Base-by-base conservation (phyloP, 2,888 invertebrate species). In the Megaustenia siamemsis region DNA sequence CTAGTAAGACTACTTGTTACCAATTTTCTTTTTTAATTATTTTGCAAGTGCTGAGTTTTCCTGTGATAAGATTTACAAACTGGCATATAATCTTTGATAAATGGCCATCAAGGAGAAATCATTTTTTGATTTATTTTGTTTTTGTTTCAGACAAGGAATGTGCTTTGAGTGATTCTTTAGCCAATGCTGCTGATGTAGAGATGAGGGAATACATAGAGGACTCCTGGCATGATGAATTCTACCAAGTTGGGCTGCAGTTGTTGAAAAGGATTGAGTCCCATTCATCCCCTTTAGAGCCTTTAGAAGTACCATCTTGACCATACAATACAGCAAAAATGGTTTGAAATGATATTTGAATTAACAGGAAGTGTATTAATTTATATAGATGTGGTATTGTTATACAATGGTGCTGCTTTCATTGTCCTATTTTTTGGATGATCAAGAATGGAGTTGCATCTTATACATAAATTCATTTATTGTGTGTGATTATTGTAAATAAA, bases 141-240 rank as follows among this genome's bases (percentile, higher is more conserved):
- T 35, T 71, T 73, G 73, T 86, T 88, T 3, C 88, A 93, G 93
- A 93, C 83, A 89, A 90, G 84, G 91, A 92, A 45, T 87, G 88
- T 84, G 91, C 91, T 43, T 86, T 90, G 83, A 89, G 90, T 56
- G 77, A 82, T 6, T 83, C 87, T 1, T 71, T 90, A 86, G 87
- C 84, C 32, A 87, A 87, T 12, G 89, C 89, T 18, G 83, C 84
- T n/a, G 90, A 89, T 43, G 91, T 90, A n/a, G 93, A 93, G 60
- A 90, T 92, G 86, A 89, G 90, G 83, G 90, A 90, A 43, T 92
- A 89, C 82, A 89, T 93, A 63, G 88, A 90, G 66, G 92, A 93
- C 28, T 88, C 91, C 8, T 94, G 94, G 94, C 89, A 92, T 81
- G 88, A 88, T 28, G 93, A 94, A 81, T 94, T 94, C 87, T 91